Percentiles rank a stretch among this genome's conserved stretches.
Evolutionary conservation across 2,797 vertebrate species (phyloP).

Genomic region (Cottoperca gobio): DNA sequence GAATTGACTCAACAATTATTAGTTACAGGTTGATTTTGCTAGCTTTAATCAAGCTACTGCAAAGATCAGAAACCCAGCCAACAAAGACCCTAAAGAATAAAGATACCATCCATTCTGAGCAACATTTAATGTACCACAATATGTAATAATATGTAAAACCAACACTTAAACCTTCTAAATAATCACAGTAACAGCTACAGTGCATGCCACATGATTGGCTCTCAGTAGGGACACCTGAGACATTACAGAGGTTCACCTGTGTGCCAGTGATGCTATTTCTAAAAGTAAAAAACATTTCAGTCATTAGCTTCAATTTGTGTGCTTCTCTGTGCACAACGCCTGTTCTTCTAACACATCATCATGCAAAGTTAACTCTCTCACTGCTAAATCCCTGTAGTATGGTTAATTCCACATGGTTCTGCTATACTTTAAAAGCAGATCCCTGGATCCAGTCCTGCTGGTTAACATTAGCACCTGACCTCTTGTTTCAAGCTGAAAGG

Average conservation of each 20-base stretch:
- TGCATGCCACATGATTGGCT: not conserved
- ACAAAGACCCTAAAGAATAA: not conserved
- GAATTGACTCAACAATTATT: not conserved
- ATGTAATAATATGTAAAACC: not conserved
- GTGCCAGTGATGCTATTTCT: conserved; percentile 5
- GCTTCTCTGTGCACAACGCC: conserved; percentile 14
- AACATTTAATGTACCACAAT: not conserved
- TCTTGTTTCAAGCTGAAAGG: conserved; percentile 70
- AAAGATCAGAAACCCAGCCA: not conserved
- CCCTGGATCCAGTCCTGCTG: conserved; percentile 61
- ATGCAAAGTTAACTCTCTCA: conserved; percentile 39
- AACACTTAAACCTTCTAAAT: not conserved
- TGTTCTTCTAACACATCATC: conserved; percentile 53
- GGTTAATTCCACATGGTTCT: conserved; percentile 52
- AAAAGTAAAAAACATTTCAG: conserved; percentile 4
- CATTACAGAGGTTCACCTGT: not conserved
- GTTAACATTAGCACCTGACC: conserved; percentile 79
- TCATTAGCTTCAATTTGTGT: conserved; percentile 17
- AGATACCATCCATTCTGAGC: not conserved
- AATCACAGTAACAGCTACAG: not conserved
- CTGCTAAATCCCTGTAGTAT: conserved; percentile 49
- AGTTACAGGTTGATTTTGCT: not conserved
- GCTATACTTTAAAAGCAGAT: conserved; percentile 56
- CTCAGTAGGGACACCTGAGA: not conserved
- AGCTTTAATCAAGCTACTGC: not conserved